Conservation (phyloP, 2,113 vertebrate genomes). For the Piaya cayana region DNA sequence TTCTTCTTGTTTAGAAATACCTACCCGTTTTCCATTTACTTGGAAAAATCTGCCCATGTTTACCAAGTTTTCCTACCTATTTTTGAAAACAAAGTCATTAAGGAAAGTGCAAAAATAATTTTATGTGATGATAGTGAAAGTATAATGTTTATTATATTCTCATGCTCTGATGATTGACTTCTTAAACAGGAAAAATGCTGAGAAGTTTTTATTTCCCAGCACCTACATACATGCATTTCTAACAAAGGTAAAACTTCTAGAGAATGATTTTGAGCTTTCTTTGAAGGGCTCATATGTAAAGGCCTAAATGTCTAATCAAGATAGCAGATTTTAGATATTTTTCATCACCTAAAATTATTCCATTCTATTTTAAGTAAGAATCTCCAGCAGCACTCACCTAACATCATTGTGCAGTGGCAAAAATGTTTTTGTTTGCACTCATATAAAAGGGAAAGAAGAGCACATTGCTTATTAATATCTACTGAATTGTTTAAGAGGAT, state of each 20-base stretch:
- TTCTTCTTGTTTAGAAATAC: not conserved
- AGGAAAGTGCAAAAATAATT: not conserved
- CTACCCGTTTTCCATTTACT: not conserved
- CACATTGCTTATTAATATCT: conserved; percentile 76
- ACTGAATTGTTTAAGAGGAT: conserved; percentile 81
- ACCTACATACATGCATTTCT: not conserved
- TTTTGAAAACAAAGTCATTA: not conserved
- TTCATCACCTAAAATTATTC: not conserved
- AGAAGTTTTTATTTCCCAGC: not conserved
- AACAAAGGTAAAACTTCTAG: not conserved
- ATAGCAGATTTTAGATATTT: not conserved
- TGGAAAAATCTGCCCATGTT: not conserved
- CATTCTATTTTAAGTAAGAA: conserved; percentile 30
- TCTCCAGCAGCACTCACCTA: conserved; percentile 15
- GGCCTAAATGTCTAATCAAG: not conserved
- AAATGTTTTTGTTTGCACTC: conserved; percentile 75
- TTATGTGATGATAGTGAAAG: not conserved
- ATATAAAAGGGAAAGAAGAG: conserved; percentile 64
- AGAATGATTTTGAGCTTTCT: not conserved
- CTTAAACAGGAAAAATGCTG: not conserved
- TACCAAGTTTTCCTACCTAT: not conserved
- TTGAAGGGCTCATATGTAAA: not conserved
- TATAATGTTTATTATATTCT: not conserved
- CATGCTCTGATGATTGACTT: not conserved
- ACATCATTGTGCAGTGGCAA: conserved; percentile 32